Base-by-base conservation (phyloP, 2,113 vertebrate genomes). In the Thunnus maccoyii region DNA sequence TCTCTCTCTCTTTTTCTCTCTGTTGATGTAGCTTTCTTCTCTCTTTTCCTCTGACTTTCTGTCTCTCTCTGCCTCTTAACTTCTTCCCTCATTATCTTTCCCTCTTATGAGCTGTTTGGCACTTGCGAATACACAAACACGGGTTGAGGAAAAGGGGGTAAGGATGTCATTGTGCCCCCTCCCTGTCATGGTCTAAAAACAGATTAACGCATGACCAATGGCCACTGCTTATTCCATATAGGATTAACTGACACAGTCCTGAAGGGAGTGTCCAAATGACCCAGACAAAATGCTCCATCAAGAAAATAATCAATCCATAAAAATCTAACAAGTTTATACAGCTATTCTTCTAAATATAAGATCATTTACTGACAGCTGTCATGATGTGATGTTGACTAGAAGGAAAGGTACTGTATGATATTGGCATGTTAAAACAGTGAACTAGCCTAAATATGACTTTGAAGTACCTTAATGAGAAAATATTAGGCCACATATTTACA, bases 141-240 rank as follows among this genome's bases (percentile, higher is more conserved):
- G 63, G 74, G 58, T 58, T 55, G 27, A 60, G 52, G 72, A 58
- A 75, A 58, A 25, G 41, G 22, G 12, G 61, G 72, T 51, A 52
- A 51, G 62, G 18, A 32, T 48, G 52, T 48, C 52, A 72, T 12
- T 71, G 36, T 65, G 17, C 22, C 58, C 65, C 25, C 32, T 60
- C 60, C 13, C 13, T 20, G 4, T 51, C 55, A 51, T 48, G 52
- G 61, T 58, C 57, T 80, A 32, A 80, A 83, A 66, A 41, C 41
- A 76, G 78, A 65, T 80, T 84, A 74, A 72, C 51, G 78, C 22
- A 62, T 60, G 71, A 86, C 74, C 72, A 36, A 48, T 76, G 77
- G 65, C 50, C 68, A 75, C 68, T 60, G 47, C 56, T 83, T 75
- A 85, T 83, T 60, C n/a, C 55, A 15, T 67, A 25, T 58, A 64